A percentile compares a stretch with the other conserved stretches of the same genome.
Evolutionary conservation across 2,888 invertebrate species (phyloP).

Genomic region (Polydrusus tereticollis): DNA sequence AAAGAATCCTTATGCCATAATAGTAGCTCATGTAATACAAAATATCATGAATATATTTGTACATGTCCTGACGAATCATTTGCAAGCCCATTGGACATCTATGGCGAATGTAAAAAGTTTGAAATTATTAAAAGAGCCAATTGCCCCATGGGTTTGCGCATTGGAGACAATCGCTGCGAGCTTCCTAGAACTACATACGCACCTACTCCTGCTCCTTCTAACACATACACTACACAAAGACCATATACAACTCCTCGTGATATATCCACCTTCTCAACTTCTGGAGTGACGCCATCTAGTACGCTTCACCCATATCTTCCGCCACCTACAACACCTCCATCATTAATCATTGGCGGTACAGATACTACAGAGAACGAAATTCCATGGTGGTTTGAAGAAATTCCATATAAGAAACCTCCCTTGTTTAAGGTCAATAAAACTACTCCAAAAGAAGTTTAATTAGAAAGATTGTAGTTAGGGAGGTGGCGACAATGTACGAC

Average conservation of each 20-base stretch:
- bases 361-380: neutral
- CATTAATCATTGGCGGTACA: neutral
- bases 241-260: too few species aligned
- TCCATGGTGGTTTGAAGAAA: conserved; percentile 44
- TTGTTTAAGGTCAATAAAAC: too few species aligned
- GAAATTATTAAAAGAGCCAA: conserved; percentile 25
- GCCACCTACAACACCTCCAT: neutral
- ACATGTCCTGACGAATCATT: conserved; percentile 1
- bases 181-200: neutral
- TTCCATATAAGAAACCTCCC: neutral
- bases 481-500: too few species aligned
- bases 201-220: too few species aligned
- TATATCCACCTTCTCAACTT: too few species aligned
- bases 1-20: conserved; percentile 25
- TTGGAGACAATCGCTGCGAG: neutral
- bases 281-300: too few species aligned
- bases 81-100: conserved; percentile 19
- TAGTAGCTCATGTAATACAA: conserved; percentile 21
- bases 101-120: conserved; percentile 26
- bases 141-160: neutral
- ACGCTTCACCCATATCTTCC: neutral
- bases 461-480: too few species aligned
- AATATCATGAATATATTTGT: conserved; percentile 20
- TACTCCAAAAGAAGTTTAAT: too few species aligned
- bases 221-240: too few species aligned